Conservation (phyloP, 53 echinoderm and acorn worm genomes). For the Holothuria scabra region DNA sequence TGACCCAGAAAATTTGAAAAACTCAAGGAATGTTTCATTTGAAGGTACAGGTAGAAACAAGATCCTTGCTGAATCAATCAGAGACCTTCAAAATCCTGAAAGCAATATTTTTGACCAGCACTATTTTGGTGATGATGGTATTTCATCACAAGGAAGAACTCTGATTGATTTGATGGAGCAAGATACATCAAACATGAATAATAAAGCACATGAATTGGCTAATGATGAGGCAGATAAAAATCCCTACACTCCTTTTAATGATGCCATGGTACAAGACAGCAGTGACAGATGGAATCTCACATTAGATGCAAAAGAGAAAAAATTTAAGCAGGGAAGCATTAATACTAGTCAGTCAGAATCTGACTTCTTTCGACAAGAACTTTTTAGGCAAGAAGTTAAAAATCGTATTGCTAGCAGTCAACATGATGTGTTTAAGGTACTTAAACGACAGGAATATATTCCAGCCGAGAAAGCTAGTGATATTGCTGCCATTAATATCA, state of each 20-base stretch:
- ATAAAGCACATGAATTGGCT: background rate
- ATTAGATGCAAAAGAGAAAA: background rate
- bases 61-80: background rate
- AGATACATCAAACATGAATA: too few species aligned
- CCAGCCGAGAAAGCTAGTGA: slow-evolving; percentile 15
- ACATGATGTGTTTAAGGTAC: background rate
- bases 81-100: background rate
- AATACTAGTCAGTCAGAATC: slow-evolving; percentile 25
- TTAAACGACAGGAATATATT: background rate
- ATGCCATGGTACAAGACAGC: background rate
- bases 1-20: background rate
- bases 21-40: background rate
- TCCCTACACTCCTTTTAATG: background rate
- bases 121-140: background rate
- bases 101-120: slow-evolving; percentile 4
- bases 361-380: slow-evolving; percentile 6
- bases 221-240: background rate
- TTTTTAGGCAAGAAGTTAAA: background rate
- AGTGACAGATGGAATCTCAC: too few species aligned
- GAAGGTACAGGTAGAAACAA: background rate
- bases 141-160: too few species aligned
- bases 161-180: too few species aligned
- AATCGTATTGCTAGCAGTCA: background rate
- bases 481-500: background rate
- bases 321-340: background rate